Evolutionary conservation across 1,140 invertebrate genomes (phyloP).

Genomic region (Magallana gigas): DNA sequence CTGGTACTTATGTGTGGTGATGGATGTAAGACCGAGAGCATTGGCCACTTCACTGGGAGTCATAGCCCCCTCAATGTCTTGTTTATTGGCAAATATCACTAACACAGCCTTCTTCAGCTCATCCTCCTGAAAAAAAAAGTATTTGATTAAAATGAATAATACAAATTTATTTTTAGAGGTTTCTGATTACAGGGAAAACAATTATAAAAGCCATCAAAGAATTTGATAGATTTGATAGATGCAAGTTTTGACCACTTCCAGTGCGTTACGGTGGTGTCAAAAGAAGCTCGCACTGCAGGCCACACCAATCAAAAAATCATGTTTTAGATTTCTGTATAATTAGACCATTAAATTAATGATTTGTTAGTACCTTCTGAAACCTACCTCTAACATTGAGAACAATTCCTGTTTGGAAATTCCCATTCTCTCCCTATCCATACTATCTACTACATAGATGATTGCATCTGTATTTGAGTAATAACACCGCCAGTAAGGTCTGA

Average conservation of each 20-base stretch:
- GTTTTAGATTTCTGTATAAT: too few relatives aligned
- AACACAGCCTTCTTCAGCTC: constrained; percentile 96
- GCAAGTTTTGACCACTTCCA: neutral
- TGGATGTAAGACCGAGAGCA: constrained; percentile 93
- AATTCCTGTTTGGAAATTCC: constrained; percentile 99
- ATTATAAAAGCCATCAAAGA: neutral
- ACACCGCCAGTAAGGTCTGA: constrained; percentile 99
- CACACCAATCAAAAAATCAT: too few relatives aligned
- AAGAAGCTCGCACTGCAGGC: too few relatives aligned
- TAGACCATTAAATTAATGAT: too few relatives aligned
- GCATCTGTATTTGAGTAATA: constrained; percentile 99
- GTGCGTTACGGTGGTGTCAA: too few relatives aligned
- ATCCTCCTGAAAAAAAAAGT: constrained; percentile 88
- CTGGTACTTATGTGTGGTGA: constrained; percentile 99
- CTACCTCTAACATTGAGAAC: constrained; percentile 95
- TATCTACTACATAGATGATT: constrained; percentile 99
- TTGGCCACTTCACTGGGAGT: constrained; percentile 97
- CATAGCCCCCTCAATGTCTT: constrained; percentile 98
- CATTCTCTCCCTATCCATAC: constrained; percentile 98
- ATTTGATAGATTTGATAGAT: neutral
- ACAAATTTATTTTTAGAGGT: too few relatives aligned
- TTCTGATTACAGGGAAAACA: constrained; percentile 39
- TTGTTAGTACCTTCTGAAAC: neutral
- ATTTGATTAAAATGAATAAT: too few relatives aligned
- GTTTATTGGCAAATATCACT: constrained; percentile 99